Conservation (phyloP, 2,888 invertebrate species). For the Priocnemis perturbator region DNA sequence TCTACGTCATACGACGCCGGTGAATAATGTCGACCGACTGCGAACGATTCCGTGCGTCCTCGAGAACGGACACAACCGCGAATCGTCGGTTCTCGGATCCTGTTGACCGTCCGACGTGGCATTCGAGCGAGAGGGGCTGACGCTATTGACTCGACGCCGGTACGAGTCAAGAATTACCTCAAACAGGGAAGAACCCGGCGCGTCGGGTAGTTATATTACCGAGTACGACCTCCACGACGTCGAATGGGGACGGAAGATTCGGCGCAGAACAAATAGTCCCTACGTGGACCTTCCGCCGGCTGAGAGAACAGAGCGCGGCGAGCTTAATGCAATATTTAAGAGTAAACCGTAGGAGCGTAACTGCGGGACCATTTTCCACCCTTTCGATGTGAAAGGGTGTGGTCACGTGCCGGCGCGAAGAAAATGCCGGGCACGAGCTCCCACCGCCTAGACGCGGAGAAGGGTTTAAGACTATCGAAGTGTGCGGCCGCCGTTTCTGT, state of each 20-base stretch:
- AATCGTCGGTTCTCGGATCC: no score
- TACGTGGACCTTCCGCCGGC: conserved; percentile 31
- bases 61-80: no score
- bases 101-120: no score
- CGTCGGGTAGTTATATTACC: no score
- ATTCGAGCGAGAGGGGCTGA: no score
- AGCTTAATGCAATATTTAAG: conserved; percentile 64
- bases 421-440: conserved; percentile 61
- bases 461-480: conserved; percentile 33
- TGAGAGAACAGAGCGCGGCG: conserved; percentile 49
- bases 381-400: conserved; percentile 47
- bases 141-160: no score
- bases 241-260: neutral
- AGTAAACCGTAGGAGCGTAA: conserved; percentile 52
- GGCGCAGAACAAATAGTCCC: conserved; percentile 20
- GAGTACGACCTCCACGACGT: no score
- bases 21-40: neutral
- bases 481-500: conserved; percentile 10
- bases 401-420: conserved; percentile 61
- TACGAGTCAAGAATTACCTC: no score
- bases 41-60: no score
- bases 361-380: conserved; percentile 56
- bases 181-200: no score
- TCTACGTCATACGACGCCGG: neutral
- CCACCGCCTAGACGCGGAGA: conserved; percentile 38